Percentiles rank a stretch among this genome's conserved stretches.
Conservation (phyloP, 2,888 invertebrate genomes). For the Nowickia ferox region DNA sequence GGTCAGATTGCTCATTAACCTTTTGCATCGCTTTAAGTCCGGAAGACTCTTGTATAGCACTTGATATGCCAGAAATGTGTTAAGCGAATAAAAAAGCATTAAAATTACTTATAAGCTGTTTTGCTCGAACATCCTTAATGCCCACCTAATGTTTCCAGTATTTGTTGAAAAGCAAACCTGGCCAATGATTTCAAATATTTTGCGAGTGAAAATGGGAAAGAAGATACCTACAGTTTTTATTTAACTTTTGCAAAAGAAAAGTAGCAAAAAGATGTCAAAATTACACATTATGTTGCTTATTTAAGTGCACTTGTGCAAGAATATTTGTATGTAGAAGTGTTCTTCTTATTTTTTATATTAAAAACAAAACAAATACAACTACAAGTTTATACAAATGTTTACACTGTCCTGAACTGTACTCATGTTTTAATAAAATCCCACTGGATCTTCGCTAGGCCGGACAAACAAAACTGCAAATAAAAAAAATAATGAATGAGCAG, state of each 20-base stretch:
- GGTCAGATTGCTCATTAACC: not conserved
- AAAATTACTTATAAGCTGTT: not conserved
- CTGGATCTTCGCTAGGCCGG: slow-evolving; percentile 50
- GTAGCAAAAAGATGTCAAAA: slow-evolving; percentile 43
- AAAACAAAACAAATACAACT: slow-evolving; percentile 34
- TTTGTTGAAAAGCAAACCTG: slow-evolving; percentile 26
- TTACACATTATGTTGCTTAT: slow-evolving; percentile 56
- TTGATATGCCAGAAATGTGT: not conserved
- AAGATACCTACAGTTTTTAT: slow-evolving; percentile 22
- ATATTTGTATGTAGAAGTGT: slow-evolving; percentile 19
- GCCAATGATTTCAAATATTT: slow-evolving; percentile 35
- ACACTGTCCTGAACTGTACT: slow-evolving; percentile 38
- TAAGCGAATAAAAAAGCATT: not conserved
- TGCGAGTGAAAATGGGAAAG: not conserved
- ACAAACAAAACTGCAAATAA: slow-evolving; percentile 39
- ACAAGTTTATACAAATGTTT: slow-evolving; percentile 55
- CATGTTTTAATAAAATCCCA: slow-evolving; percentile 54
- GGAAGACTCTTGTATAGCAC: not conserved
- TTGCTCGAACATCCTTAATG: not conserved
- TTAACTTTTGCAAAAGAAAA: slow-evolving; percentile 11
- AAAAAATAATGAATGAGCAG: slow-evolving; percentile 11
- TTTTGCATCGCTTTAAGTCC: slow-evolving; percentile 4
- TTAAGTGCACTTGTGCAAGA: slow-evolving; percentile 42
- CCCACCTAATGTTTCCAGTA: slow-evolving; percentile 38
- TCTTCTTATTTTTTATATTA: slow-evolving; percentile 41